Evolutionary conservation across 2,113 vertebrate genomes (phyloP).

Genomic region (Perca fluviatilis): DNA sequence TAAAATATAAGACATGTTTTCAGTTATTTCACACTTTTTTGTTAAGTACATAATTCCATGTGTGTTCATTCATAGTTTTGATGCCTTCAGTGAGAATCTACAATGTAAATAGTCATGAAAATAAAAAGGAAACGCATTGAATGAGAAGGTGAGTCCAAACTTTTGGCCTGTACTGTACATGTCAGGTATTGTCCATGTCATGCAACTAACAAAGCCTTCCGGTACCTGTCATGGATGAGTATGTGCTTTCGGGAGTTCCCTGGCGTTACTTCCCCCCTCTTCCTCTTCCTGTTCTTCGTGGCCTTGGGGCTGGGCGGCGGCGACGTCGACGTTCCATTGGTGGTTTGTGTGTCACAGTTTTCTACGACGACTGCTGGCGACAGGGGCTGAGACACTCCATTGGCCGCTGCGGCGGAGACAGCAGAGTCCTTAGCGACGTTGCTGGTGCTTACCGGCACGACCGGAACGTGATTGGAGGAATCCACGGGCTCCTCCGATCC

Average conservation of each 20-base stretch:
- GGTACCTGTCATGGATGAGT: conserved; percentile 56
- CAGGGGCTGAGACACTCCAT: conserved; percentile 28
- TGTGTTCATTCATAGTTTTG: too few species aligned
- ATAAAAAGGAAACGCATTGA: too few species aligned
- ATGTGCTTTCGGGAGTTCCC: conserved; percentile 21
- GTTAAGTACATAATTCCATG: too few species aligned
- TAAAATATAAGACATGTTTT: too few species aligned
- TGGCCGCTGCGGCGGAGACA: background rate
- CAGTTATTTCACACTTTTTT: too few species aligned
- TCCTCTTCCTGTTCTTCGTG: conserved; percentile 70
- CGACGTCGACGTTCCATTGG: conserved; percentile 70
- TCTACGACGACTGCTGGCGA: background rate
- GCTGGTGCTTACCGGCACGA: conserved; percentile 6
- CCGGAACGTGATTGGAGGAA: conserved; percentile 56
- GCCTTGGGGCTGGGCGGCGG: conserved; percentile 54
- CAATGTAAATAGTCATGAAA: too few species aligned
- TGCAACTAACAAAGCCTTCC: background rate
- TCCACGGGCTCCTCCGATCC: conserved; percentile 11
- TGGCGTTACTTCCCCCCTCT: conserved; percentile 54
- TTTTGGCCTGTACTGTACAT: too few species aligned
- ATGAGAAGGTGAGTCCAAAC: too few species aligned
- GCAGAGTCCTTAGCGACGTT: background rate
- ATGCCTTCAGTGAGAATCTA: too few species aligned
- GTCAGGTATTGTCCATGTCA: background rate
- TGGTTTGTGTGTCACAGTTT: conserved; percentile 32